phyloP scores from a whole-genome alignment of 2,797 vertebrate genomes.

The Astyanax mexicanus region DNA sequence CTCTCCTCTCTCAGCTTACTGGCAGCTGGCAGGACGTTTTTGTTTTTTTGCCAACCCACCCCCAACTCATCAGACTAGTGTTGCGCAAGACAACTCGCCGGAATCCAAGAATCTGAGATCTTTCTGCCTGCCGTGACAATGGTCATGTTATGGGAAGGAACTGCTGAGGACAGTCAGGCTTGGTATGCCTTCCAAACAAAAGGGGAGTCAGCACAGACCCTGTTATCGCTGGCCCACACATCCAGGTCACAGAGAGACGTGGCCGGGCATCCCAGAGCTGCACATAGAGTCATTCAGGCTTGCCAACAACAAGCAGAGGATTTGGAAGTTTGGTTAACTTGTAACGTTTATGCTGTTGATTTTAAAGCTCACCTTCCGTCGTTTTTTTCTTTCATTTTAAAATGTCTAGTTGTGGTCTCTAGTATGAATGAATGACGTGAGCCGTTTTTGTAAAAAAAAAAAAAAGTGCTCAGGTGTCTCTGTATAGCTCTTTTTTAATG shows the following conservation, averaged over 20 bases:
- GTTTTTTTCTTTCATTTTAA: too few species aligned
- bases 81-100: constrained; percentile 69
- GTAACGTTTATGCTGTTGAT: neutral
- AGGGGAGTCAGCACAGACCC: constrained; percentile 31
- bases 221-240: constrained; percentile 26
- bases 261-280: constrained; percentile 2
- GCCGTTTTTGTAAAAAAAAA: too few species aligned
- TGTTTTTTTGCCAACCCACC: constrained; percentile 68
- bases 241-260: constrained; percentile 12
- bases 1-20: constrained; percentile 61
- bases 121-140: constrained; percentile 62
- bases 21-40: constrained; percentile 62
- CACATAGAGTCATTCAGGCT: neutral
- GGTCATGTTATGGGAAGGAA: constrained; percentile 55
- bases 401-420: too few species aligned
- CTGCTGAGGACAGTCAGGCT: constrained; percentile 30
- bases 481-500: too few species aligned
- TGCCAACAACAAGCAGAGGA: neutral
- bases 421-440: too few species aligned
- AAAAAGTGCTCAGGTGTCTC: too few species aligned
- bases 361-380: too few species aligned
- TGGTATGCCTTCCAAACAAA: constrained; percentile 30
- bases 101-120: constrained; percentile 57
- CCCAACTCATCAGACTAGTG: constrained; percentile 49
- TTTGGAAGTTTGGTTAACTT: neutral